A percentile compares a stretch with the other conserved stretches of the same genome.
These are phyloP conservation scores for Caenorhabditis angaria DNA, from an alignment of 2,888 invertebrate species.

Conservation along the genomic window DNA sequence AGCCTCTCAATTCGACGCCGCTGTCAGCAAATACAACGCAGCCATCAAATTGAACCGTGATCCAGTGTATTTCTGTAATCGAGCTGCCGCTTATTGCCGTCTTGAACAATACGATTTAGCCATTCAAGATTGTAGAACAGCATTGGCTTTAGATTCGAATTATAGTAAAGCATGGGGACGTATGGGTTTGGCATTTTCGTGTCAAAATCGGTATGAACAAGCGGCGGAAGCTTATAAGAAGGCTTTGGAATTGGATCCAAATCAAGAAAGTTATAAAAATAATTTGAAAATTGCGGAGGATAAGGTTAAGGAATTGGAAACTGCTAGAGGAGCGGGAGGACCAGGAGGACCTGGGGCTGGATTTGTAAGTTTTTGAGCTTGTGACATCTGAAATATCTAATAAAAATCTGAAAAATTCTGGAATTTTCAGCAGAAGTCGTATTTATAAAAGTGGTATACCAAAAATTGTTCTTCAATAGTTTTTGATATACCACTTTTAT, in stretches of 20 bases:
- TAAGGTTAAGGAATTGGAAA: slow-evolving; percentile 73
- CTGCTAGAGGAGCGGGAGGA: slow-evolving; percentile 14
- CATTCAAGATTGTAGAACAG: slow-evolving; percentile 88
- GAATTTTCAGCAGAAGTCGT: too few relatives aligned
- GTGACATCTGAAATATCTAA: too few relatives aligned
- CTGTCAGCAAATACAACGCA: slow-evolving; percentile 85
- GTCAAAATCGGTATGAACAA: slow-evolving; percentile 83
- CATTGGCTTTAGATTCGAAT: slow-evolving; percentile 86
- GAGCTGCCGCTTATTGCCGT: slow-evolving; percentile 91
- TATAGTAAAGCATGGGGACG: slow-evolving; percentile 82
- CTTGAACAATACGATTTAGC: slow-evolving; percentile 85
- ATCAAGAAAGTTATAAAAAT: slow-evolving; percentile 87
- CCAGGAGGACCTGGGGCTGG: background rate
- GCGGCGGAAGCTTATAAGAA: slow-evolving; percentile 87
- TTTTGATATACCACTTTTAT: too few relatives aligned
- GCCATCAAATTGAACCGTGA: slow-evolving; percentile 87
- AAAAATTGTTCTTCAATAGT: too few relatives aligned
- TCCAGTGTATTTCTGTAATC: slow-evolving; percentile 94
- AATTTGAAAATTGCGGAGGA: slow-evolving; percentile 83
- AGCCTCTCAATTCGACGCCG: slow-evolving; percentile 81
- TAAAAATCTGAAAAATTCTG: too few relatives aligned
- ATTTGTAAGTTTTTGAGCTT: slow-evolving; percentile 2
- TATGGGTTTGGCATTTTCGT: slow-evolving; percentile 81
- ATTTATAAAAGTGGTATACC: too few relatives aligned
- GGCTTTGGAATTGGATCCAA: slow-evolving; percentile 89